Evolutionary conservation across 2,113 vertebrate genomes (phyloP), one percentile per base, ranked within the genome.

Genomic region (Petrocephalus zakoni): DNA sequence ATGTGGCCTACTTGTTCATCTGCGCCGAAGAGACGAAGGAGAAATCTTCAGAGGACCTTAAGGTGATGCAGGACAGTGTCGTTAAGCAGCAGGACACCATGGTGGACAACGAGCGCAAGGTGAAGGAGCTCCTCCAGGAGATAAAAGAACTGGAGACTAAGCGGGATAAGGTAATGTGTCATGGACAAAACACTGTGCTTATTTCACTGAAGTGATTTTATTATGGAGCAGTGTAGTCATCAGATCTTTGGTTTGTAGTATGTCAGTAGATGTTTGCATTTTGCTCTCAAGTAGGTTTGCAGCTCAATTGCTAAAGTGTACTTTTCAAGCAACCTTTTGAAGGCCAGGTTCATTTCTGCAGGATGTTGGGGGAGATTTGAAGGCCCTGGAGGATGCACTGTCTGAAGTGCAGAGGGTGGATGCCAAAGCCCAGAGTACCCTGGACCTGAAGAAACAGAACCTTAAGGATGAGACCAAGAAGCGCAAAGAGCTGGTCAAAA

Each of bases 391-490:
- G 93, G 94, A 93, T 75, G 61, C 92, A 5, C 91, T 99, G 86
- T 93, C 97, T 87, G 96, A 98, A 58, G 92, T 94, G 29, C 97
- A 99, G 88, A 95, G 96, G 88, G 92, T 95, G 81, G 93, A 97
- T 61, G 93, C 96, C 68, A 99, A 97, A 94, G 95, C 95, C 91
- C 97, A 93, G 93, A 99, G 98, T 90, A 91, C 95, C 0, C 93
- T 99, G 87, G 97, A 97, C 91, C 92, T 98, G 68, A 97, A 97
- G 92, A 98, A 97, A 88, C 96, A 98, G 92, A 97, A 97, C 91
- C 92, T 99, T 82, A 93, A 95, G 89, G 95, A 91, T 90, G 97
- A 99, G 96, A 94, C 95, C 89, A 95, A 95, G 87, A 99, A 97
- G 90, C 92, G 92, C 22, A 94, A 95, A 56, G 96, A 97, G 81